Conservation (phyloP, 2,113 vertebrate species). For the Potamarius usumacintae region DNA sequence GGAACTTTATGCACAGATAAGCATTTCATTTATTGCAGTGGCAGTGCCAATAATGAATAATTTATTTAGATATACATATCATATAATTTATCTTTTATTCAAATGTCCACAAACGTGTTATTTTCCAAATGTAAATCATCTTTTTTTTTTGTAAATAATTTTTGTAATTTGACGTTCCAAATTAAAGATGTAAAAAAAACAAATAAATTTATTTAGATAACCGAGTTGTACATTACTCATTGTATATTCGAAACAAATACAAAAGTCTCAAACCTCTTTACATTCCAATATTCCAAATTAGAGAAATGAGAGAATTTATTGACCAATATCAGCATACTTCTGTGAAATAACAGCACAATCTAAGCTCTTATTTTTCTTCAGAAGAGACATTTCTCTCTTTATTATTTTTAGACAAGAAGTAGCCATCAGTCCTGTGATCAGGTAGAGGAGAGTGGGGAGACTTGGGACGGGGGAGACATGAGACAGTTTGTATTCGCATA, state of each 20-base stretch:
- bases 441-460: background rate
- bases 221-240: background rate
- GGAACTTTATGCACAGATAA: conserved; percentile 51
- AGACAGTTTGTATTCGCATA: no score
- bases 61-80: conserved; percentile 51
- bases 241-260: background rate
- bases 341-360: no score
- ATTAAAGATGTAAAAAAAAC: background rate
- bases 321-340: no score
- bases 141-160: conserved; percentile 26
- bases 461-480: no score
- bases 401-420: no score
- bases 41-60: conserved; percentile 70
- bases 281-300: background rate
- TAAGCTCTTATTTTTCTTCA: no score
- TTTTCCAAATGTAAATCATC: conserved; percentile 4
- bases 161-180: background rate
- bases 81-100: background rate
- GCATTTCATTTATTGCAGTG: conserved; percentile 48
- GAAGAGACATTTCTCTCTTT: no score
- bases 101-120: background rate
- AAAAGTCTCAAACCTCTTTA: background rate
- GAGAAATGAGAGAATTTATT: no score
- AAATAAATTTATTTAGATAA: conserved; percentile 44
- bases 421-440: background rate